Conservation (phyloP, 2,797 vertebrate genomes). For the Diceros bicornis region DNA sequence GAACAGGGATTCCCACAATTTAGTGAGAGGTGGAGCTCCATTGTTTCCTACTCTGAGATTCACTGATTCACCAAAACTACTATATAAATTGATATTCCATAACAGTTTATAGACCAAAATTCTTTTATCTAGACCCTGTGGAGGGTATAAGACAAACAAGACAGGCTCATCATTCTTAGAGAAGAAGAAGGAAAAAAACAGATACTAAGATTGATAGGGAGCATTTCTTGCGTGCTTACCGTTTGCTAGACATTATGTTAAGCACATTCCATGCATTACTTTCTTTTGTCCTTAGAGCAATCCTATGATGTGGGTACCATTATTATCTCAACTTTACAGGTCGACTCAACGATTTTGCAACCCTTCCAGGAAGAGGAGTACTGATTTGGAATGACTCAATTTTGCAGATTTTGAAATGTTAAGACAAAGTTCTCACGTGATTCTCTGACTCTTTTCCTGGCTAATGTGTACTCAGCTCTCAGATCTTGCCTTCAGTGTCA, state of each 20-base stretch:
- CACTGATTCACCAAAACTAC: not conserved
- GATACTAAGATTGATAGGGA: not conserved
- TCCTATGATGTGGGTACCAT: not conserved
- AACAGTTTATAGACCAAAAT: not conserved
- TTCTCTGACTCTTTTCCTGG: not conserved
- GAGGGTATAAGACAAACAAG: not conserved
- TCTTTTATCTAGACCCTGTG: not conserved
- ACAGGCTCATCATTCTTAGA: not conserved
- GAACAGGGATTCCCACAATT: not conserved
- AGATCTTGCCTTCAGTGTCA: not conserved
- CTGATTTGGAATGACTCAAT: not conserved
- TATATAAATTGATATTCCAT: not conserved
- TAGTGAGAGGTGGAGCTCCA: not conserved
- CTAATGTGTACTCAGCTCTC: not conserved
- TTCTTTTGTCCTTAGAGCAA: not conserved
- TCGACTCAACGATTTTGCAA: not conserved
- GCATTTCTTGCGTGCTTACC: not conserved
- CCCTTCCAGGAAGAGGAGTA: not conserved
- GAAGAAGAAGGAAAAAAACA: not conserved
- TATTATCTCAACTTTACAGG: not conserved
- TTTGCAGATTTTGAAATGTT: constrained; percentile 30
- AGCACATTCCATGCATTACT: not conserved
- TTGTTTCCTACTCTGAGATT: not conserved
- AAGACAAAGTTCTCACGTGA: not conserved
- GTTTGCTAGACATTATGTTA: not conserved